Evolutionary conservation across 2,888 invertebrate species (phyloP), one percentile per base, ranked within the genome.

Genomic region (Xestobium rufovillosum): DNA sequence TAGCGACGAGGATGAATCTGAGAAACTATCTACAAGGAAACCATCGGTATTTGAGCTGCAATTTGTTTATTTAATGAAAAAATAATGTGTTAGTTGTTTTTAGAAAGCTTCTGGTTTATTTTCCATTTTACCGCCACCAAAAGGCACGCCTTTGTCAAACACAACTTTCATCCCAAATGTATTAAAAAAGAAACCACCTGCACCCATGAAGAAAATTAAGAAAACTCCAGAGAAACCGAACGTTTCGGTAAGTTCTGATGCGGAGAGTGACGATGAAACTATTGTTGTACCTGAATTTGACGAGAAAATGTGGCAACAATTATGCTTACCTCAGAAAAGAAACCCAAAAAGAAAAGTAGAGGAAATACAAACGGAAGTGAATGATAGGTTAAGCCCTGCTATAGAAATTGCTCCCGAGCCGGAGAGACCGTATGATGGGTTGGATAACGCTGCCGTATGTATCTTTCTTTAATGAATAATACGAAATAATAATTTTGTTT

Each of bases 391-490:
- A 6, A 19, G 6, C n/a, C 60, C 63, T 14, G 59, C 60, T 31
- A 61, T 68, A 41, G 63, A 69, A 41, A 63, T 63, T 27, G 66
- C 70, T 29, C 63, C 69, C 2, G 68, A 67, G 44, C 60, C 68
- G 9, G 65, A 62, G 44, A 61, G 67, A 45, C 61, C 62, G 1
- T 62, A 63, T 43, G 58, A 69, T 31, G 69, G 70, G 32, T 57
- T 75, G n/a, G 68, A 71, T 41, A 69, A 71, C 48, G 60, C 60
- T 10, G 68, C 69, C n/a, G n/a, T n/a, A n/a, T n/a, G n/a, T n/a
- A 54, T 57, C 55, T 52, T 30, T 17, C 31, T 4, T 14, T 26
- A 15, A 27, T 34, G 32, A 14, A 26, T 36, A n/a, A n/a, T n/a
- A n/a, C n/a, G n/a, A n/a, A n/a, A n/a, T n/a, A n/a, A n/a, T n/a